phyloP scores from a whole-genome alignment of 2,113 vertebrate species.

The Geococcyx californianus region DNA sequence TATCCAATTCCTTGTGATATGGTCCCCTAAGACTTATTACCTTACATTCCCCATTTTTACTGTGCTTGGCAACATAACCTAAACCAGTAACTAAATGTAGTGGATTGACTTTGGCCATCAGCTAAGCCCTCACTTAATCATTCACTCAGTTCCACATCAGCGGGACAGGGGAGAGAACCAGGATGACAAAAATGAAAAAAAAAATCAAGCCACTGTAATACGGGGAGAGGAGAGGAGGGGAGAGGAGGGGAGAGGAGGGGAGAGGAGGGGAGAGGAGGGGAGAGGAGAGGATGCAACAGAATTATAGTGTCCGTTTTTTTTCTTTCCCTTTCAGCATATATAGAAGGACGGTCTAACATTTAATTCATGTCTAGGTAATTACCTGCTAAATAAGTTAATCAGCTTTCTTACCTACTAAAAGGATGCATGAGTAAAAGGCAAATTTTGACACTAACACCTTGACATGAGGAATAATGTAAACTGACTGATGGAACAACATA shows the following conservation, averaged over 20 bases:
- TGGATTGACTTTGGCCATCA: neutral
- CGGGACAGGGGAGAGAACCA: neutral
- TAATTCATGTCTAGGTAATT: constrained; percentile 51
- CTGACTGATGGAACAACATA: constrained; percentile 54
- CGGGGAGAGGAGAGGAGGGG: rapidly evolving
- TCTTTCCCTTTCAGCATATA: neutral
- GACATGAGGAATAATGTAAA: constrained; percentile 47
- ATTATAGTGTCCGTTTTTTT: neutral
- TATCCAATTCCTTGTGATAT: neutral
- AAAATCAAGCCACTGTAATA: neutral
- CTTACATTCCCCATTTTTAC: neutral
- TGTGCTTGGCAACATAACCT: neutral
- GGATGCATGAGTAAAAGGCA: constrained; percentile 36
- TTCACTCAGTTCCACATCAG: neutral
- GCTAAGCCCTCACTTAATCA: neutral
- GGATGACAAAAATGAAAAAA: neutral
- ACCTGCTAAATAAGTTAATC: constrained; percentile 52
- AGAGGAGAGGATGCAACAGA: too few species aligned
- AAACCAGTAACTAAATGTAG: neutral
- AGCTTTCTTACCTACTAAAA: constrained; percentile 48
- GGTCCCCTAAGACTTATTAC: neutral
- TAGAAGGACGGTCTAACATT: neutral
- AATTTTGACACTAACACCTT: constrained; percentile 60
- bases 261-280: too few species aligned
- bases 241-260: too few species aligned